Percentiles rank a stretch among this genome's conserved stretches.
Evolutionary conservation across 1,140 invertebrate species (phyloP).

Genomic region (Drosophila nigromelanica): DNA sequence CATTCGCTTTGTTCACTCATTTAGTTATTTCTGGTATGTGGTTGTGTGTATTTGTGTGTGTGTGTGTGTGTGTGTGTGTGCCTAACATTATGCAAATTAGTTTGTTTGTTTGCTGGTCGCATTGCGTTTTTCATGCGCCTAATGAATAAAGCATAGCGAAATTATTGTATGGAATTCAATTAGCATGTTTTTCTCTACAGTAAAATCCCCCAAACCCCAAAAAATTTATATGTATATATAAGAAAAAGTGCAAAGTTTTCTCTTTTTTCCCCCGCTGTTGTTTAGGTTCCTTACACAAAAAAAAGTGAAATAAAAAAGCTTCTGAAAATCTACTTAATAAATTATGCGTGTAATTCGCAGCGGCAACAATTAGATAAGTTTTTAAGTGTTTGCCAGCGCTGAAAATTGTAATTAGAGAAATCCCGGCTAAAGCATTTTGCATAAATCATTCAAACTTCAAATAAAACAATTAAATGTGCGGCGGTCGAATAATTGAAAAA

Average conservation of each 20-base stretch:
- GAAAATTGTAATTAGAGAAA: conserved; percentile 58
- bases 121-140: conserved; percentile 52
- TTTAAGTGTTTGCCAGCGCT: conserved; percentile 44
- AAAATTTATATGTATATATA: conserved; percentile 19
- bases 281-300: conserved; percentile 5
- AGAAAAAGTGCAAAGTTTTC: conserved; percentile 51
- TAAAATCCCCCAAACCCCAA: not conserved
- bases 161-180: conserved; percentile 73
- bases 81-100: conserved; percentile 66
- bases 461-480: conserved; percentile 24
- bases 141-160: conserved; percentile 65
- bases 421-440: conserved; percentile 10
- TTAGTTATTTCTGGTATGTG: conserved; percentile 36
- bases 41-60: conserved; percentile 20
- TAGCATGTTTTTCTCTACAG: conserved; percentile 39
- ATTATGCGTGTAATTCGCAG: conserved; percentile 54
- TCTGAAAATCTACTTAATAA: conserved; percentile 46
- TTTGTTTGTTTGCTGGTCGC: conserved; percentile 46
- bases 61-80: conserved; percentile 31
- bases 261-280: conserved; percentile 19
- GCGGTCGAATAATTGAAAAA: not conserved
- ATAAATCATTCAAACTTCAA: conserved; percentile 15
- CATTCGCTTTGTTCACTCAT: conserved; percentile 36
- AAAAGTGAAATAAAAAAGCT: not conserved
- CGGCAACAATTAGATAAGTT: conserved; percentile 44